A percentile compares a stretch with the other conserved stretches of the same genome.
phyloP scores from a whole-genome alignment of 2,888 invertebrate genomes.

The Macrosoma leucophasiata region DNA sequence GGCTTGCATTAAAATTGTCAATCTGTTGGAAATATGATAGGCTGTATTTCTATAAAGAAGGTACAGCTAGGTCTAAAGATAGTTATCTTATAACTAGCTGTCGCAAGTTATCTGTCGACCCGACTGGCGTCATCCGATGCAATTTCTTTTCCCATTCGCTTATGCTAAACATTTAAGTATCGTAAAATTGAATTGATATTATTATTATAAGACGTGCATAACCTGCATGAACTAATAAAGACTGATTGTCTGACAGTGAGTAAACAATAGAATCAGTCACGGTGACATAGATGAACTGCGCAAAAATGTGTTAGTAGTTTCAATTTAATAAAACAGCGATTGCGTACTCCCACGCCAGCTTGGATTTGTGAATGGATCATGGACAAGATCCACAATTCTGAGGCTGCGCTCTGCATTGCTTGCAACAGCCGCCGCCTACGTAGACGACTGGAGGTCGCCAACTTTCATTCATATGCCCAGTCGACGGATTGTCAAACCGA shows the following conservation, averaged over 20 bases:
- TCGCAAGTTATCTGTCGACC: constrained; percentile 41
- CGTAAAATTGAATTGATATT: constrained; percentile 26
- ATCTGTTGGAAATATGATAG: constrained; percentile 49
- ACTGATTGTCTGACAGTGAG: no score
- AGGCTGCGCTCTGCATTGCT: constrained; percentile 30
- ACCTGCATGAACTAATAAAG: no score
- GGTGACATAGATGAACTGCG: no score
- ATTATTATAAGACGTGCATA: no score
- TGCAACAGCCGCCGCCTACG: constrained; percentile 68
- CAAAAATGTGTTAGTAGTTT: no score
- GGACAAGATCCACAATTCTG: constrained; percentile 26
- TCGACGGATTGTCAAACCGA: constrained; percentile 15
- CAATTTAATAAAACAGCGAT: constrained; percentile 24
- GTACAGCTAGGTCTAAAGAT: constrained; percentile 45
- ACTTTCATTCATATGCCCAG: constrained; percentile 64
- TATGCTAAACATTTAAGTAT: constrained; percentile 35
- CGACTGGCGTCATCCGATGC: constrained; percentile 34
- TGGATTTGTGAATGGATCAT: constrained; percentile 57
- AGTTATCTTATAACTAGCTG: constrained; percentile 60
- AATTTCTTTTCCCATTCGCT: constrained; percentile 36
- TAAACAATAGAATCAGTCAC: no score
- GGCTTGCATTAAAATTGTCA: constrained; percentile 50
- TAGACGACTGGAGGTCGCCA: constrained; percentile 59
- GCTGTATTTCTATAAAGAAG: constrained; percentile 60
- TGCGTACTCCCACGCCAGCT: constrained; percentile 45